Base-by-base conservation (phyloP, 23 tunicate species). In the Aplidium turbinatum region DNA sequence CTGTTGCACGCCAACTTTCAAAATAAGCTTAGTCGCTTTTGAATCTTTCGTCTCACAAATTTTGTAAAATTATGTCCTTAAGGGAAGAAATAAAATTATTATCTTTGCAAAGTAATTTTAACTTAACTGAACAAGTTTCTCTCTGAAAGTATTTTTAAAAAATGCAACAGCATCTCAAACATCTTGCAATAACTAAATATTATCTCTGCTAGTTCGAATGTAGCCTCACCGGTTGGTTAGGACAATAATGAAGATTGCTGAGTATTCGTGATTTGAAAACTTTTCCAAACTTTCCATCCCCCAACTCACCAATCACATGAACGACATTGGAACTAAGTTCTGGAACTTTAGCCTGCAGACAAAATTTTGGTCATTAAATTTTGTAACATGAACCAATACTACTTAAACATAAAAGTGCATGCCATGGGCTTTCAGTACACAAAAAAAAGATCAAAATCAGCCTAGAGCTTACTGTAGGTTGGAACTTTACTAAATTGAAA, bases 221-320 rank as follows among this genome's bases (percentile, higher is more conserved):
- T n/a, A n/a, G 25, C 26, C 76, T 91, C 53, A 91, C 97, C 21
- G 90, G 73, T 47, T 58, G 79, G 33, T 74, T 79, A 0, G 97
- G 53, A 79, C 60, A 75, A 83, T 62, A 79, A 34, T 54, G 72
- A 45, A 79, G 72, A 78, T 91, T 91, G 6, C 84, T 91, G 9
- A 82, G 50, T 16, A 91, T 47, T n/a, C 79, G 74, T 20, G 83
- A 82, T 74, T 81, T 79, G 75, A 73, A 91, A 7, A 91, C 86
- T 79, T 91, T 91, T 42, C 97, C 97, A 60, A 68, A 91, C 39
- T 84, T 86, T 24, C 97, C 90, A 38, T 91, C 91, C 31, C 97
- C 97, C 28, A 84, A 66, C 5, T 77, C 86, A 33, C 23, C 63
- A 1, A 87, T 36, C 21, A 84, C 47, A 0, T 58, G 74, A 13